Conservation (phyloP, 1,140 invertebrate genomes). For the Idris sp. region DNA sequence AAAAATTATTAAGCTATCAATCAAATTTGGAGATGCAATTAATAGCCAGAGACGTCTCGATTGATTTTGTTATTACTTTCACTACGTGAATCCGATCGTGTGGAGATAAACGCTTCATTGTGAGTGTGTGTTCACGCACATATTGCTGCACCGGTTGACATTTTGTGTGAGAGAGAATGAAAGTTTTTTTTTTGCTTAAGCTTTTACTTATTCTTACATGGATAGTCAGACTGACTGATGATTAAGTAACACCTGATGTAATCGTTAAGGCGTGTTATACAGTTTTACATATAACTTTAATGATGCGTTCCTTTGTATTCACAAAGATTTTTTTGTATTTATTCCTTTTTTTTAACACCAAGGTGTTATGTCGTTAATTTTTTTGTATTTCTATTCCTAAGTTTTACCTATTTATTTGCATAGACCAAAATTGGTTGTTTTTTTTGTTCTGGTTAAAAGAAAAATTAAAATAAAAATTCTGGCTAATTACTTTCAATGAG, state of each 20-base stretch:
- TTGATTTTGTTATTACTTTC: conserved; percentile 51
- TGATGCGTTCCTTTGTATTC: conserved; percentile 43
- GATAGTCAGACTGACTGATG: conserved; percentile 51
- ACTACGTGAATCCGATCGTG: conserved; percentile 34
- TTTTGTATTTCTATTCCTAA: too few species aligned
- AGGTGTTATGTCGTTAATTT: conserved; percentile 16
- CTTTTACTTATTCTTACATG: conserved; percentile 61
- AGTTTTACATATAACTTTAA: conserved; percentile 53
- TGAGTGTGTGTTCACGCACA: conserved; percentile 21
- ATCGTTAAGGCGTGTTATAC: conserved; percentile 57
- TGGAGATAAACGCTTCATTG: conserved; percentile 9
- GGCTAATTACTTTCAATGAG: too few species aligned
- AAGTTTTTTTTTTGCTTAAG: conserved; percentile 57
- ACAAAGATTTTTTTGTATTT: conserved; percentile 37
- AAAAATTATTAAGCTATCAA: conserved; percentile 12
- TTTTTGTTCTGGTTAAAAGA: too few species aligned
- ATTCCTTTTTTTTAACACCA: conserved; percentile 18
- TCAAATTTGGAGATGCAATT: conserved; percentile 28
- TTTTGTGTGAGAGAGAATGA: conserved; percentile 57
- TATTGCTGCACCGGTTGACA: conserved; percentile 47
- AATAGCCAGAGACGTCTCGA: conserved; percentile 31
- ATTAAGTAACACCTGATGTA: conserved; percentile 69
- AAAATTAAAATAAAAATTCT: too few species aligned
- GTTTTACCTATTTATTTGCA: too few species aligned
- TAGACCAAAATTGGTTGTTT: too few species aligned